phyloP scores from a whole-genome alignment of 2,113 vertebrate species.

The Andinoacara biseriatus region DNA sequence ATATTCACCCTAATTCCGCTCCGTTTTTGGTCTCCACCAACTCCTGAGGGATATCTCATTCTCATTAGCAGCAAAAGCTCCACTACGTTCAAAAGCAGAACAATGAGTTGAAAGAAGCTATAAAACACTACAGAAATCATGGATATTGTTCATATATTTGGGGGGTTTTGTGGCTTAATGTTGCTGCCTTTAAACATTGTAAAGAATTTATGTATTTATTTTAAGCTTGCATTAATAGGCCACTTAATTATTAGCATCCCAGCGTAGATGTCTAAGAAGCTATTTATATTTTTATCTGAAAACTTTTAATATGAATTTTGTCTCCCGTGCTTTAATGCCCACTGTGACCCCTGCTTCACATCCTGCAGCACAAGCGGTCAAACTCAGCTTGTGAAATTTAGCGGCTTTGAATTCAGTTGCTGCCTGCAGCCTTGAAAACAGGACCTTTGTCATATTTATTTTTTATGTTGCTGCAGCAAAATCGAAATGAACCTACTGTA shows the following conservation, averaged over 20 bases:
- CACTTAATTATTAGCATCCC: neutral
- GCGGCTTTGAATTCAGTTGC: neutral
- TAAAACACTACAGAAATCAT: neutral
- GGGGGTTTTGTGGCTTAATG: neutral
- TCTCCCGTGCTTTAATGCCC: neutral
- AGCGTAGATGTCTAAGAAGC: accelerated
- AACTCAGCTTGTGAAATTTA: neutral
- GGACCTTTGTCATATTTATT: neutral
- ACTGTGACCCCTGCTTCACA: neutral
- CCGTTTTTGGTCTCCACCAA: neutral
- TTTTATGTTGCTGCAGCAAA: neutral
- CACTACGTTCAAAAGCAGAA: neutral
- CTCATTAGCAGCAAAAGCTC: neutral
- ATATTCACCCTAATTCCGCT: neutral
- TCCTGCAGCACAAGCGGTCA: neutral
- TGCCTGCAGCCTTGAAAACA: neutral
- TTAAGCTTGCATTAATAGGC: accelerated
- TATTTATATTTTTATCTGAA: neutral
- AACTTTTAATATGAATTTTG: neutral
- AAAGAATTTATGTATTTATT: neutral
- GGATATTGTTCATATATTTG: neutral
- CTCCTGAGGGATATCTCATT: neutral
- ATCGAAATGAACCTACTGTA: neutral
- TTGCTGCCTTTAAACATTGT: neutral
- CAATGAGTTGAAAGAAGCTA: neutral